phyloP scores from a whole-genome alignment of 2,888 invertebrate genomes.

The Alsophila aescularia region DNA sequence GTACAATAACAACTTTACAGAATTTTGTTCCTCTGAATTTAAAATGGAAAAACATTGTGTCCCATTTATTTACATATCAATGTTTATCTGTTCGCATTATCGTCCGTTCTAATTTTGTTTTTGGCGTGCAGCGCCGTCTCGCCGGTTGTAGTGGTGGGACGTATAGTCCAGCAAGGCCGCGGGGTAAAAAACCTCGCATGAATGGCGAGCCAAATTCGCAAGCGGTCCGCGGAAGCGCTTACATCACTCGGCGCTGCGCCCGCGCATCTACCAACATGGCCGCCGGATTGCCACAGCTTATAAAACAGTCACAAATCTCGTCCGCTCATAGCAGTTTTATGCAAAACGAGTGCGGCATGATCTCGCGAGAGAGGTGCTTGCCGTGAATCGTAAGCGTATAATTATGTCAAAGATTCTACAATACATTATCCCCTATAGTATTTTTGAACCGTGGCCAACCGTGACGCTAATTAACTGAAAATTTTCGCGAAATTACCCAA shows the following conservation, averaged over 20 bases:
- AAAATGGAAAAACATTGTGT: background rate
- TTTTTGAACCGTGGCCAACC: constrained; percentile 34
- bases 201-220: constrained; percentile 71
- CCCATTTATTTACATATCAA: constrained; percentile 8
- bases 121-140: constrained; percentile 56
- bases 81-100: constrained; percentile 15
- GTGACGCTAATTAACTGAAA: constrained; percentile 29
- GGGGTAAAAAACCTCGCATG: constrained; percentile 72
- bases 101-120: constrained; percentile 64
- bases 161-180: constrained; percentile 73
- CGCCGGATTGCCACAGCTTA: constrained; percentile 24
- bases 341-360: background rate
- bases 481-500: constrained; percentile 21
- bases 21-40: too few species aligned
- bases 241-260: constrained; percentile 59
- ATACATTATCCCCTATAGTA: background rate
- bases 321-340: background rate
- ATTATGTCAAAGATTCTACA: background rate
- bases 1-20: background rate
- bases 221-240: constrained; percentile 65
- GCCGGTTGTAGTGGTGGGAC: constrained; percentile 38
- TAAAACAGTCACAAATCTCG: constrained; percentile 1
- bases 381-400: background rate
- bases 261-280: constrained; percentile 49
- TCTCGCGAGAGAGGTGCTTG: background rate